Conservation (phyloP, 1,140 invertebrate species). For the Kradibia gibbosae region DNA sequence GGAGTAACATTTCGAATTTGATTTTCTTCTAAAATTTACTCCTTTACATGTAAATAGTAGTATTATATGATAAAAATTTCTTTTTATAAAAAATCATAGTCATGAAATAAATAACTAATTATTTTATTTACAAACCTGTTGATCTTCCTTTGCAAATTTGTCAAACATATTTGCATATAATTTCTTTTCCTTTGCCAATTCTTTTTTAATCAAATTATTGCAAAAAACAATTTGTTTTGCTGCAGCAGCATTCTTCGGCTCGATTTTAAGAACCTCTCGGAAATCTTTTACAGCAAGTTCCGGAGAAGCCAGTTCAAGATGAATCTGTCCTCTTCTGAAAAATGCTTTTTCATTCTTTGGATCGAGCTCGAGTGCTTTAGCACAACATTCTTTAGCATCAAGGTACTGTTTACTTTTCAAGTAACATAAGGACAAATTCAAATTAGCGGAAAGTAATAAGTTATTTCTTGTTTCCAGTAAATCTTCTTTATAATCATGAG, state of each 20-base stretch:
- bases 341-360: constrained; percentile 89
- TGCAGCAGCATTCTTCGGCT: constrained; percentile 89
- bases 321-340: constrained; percentile 90
- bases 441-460: constrained; percentile 81
- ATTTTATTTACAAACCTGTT: constrained; percentile 76
- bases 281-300: constrained; percentile 88
- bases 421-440: constrained; percentile 90
- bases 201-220: constrained; percentile 82
- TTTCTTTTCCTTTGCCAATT: constrained; percentile 87
- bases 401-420: constrained; percentile 85
- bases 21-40: too few species aligned
- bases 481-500: constrained; percentile 64
- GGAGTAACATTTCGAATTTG: neutral
- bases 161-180: constrained; percentile 97
- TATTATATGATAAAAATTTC: neutral
- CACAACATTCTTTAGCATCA: constrained; percentile 81
- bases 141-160: constrained; percentile 86
- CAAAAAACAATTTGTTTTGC: constrained; percentile 83
- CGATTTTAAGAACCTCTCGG: constrained; percentile 79
- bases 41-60: too few species aligned
- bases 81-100: neutral
- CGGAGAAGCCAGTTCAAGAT: constrained; percentile 83
- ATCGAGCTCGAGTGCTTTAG: constrained; percentile 84
- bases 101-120: neutral
- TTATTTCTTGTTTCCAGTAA: constrained; percentile 73